Evolutionary conservation across 2,888 invertebrate genomes (phyloP), one percentile per base, ranked within the genome.

Genomic region (Didymodactylos carnosus): DNA sequence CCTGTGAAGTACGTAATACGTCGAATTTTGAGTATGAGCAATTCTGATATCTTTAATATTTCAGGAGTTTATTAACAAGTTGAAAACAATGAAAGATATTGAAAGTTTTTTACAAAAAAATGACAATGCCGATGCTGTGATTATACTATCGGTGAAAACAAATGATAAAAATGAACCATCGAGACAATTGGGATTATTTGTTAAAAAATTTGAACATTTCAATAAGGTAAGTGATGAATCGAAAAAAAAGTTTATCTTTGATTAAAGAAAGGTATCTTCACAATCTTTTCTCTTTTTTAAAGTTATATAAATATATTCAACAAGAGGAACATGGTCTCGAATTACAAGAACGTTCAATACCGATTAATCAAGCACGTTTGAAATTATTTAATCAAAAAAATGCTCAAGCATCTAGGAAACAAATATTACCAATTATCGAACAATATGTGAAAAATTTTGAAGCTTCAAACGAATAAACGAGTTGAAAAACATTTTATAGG

Each of bases 11-110:
- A 62, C n/a, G n/a, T n/a, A n/a, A n/a, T n/a, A n/a, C n/a, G n/a
- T n/a, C n/a, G n/a, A 49, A 2, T 87, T 88, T 5, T 84, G 87
- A 86, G 88, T 88, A 79, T 77, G 81, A n/a, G 14, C 6, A 25
- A 3, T 23, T 23, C 13, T 23, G 10, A 3, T 5, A 49, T n/a
- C 11, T 6, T 35, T n/a, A 35, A 6, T 14, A 19, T 35, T 16
- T 13, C 35, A 62, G 62, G 35, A 62, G 35, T n/a, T 62, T 4
- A 62, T 62, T n/a, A 35, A 35, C 19, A 2, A 29, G 35, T 62
- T 62, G n/a, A 29, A 62, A 27, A 62, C 62, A 2, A 62, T 62
- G 62, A 35, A 62, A 19, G 62, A 35, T n/a, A 35, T 62, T 11
- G 35, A 62, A n/a, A 35, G 35, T 11, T 62, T 62, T 35, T 62